Evolutionary conservation across 2,888 invertebrate species (phyloP).

Genomic region (Acronicta psi): DNA sequence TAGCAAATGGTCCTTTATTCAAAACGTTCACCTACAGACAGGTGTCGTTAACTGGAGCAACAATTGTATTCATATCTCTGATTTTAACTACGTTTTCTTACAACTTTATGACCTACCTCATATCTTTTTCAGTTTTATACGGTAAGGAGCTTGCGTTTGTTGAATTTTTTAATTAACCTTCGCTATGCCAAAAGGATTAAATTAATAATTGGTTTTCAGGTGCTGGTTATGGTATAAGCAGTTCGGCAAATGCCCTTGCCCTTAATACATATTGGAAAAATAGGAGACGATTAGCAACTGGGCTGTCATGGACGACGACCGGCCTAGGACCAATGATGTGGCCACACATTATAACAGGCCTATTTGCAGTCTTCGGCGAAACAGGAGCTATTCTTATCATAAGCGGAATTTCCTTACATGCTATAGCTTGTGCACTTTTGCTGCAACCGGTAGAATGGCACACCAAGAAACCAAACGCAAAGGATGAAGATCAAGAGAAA

Average conservation of each 20-base stretch:
- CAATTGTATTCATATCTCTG: conserved; percentile 89
- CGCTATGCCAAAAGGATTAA: background rate
- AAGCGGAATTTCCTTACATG: conserved; percentile 91
- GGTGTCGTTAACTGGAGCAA: conserved; percentile 90
- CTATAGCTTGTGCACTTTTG: conserved; percentile 91
- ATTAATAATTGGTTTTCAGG: conserved; percentile 78
- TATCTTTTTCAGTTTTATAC: conserved; percentile 91
- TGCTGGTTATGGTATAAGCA: conserved; percentile 90
- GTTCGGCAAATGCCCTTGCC: conserved; percentile 92
- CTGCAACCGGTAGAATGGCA: conserved; percentile 94
- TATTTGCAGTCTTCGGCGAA: conserved; percentile 90
- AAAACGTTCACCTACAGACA: conserved; percentile 91
- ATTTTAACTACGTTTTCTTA: conserved; percentile 90
- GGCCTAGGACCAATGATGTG: conserved; percentile 92
- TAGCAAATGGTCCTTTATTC: conserved; percentile 92
- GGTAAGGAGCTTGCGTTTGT: conserved; percentile 84
- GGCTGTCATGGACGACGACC: conserved; percentile 92
- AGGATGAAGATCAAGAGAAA: conserved; percentile 70
- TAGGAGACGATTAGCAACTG: conserved; percentile 91
- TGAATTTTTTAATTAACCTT: background rate
- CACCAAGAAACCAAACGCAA: conserved; percentile 78
- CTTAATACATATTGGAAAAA: conserved; percentile 93
- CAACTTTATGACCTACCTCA: conserved; percentile 90
- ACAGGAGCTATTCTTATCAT: conserved; percentile 91
- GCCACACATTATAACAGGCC: conserved; percentile 91